Evolutionary conservation across 2,113 vertebrate species (phyloP).

Genomic region (Cygnus buccinator): DNA sequence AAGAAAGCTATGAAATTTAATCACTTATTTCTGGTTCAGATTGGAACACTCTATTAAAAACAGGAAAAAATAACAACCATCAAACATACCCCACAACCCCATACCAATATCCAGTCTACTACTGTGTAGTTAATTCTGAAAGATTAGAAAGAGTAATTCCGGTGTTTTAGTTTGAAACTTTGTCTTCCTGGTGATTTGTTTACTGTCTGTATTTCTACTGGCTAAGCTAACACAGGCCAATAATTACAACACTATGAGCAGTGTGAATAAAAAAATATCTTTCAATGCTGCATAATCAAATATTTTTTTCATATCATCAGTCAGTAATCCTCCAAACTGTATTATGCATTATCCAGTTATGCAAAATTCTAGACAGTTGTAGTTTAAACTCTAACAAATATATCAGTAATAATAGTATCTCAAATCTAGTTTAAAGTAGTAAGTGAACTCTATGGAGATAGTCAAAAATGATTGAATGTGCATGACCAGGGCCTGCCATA

Average conservation of each 20-base stretch:
- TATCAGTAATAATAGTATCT: not conserved
- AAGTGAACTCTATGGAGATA: not conserved
- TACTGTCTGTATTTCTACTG: not conserved
- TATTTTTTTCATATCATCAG: not conserved
- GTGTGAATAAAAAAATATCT: not conserved
- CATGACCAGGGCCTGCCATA: not conserved
- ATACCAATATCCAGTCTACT: not conserved
- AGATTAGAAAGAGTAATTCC: not conserved
- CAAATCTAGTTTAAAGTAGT: not conserved
- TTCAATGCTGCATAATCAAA: not conserved
- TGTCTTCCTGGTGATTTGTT: not conserved
- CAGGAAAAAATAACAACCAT: not conserved
- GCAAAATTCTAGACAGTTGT: not conserved
- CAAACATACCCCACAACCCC: too few species aligned
- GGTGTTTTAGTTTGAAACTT: not conserved
- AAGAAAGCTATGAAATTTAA: not conserved
- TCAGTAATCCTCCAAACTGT: not conserved
- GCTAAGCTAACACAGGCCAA: not conserved
- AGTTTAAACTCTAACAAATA: not conserved
- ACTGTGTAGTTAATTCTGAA: not conserved
- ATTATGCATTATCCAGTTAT: too few species aligned
- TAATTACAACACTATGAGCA: not conserved
- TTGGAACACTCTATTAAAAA: not conserved
- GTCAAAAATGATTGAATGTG: not conserved
- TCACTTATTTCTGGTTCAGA: not conserved